Evolutionary conservation across 2,888 invertebrate genomes (phyloP), one percentile per base, ranked within the genome.

Genomic region (Ophioninae sp.): DNA sequence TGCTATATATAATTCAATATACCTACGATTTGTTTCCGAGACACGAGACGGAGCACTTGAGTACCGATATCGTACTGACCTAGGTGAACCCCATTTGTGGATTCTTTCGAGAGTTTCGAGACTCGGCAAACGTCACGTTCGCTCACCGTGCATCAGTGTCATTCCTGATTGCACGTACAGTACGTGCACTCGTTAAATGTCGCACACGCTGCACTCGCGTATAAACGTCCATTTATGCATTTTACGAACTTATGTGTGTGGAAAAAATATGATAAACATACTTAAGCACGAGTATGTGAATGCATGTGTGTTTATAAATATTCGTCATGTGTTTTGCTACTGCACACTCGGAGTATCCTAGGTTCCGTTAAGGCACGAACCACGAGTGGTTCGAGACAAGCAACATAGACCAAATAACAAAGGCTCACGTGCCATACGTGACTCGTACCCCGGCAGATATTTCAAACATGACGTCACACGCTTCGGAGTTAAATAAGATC

Each of bases 61-160:
- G 74, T 72, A 73, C 78, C 61, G 72, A 74, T 71, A 63, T 17
- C 51, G 83, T 30, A 30, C 85, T 86, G 86, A 86, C 86, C 86
- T 71, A 67, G 83, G 84, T 86, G 83, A 86, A 86, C 77, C 76
- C 68, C 79, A 61, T 63, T 82, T 82, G 71, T 56, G 63, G 51
- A 56, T 81, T 65, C 67, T 65, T 63, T 71, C 71, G 23, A 77
- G 69, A 69, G 63, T 65, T 63, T 71, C 71, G 23, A 77, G 77
- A 69, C 69, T 69, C 13, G 17, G 56, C 58, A 41, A 81, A 67
- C 83, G 79, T 51, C 81, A 76, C 81, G 83, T 83, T 86, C 83
- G 61, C 63, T 79, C 64, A 44, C 71, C 58, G 71, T 68, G 56
- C 75, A 79, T 81, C 72, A 79, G 68, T 76, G 69, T 77, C 58